Conservation (phyloP, 2,113 vertebrate genomes). For the Rattus rattus region DNA sequence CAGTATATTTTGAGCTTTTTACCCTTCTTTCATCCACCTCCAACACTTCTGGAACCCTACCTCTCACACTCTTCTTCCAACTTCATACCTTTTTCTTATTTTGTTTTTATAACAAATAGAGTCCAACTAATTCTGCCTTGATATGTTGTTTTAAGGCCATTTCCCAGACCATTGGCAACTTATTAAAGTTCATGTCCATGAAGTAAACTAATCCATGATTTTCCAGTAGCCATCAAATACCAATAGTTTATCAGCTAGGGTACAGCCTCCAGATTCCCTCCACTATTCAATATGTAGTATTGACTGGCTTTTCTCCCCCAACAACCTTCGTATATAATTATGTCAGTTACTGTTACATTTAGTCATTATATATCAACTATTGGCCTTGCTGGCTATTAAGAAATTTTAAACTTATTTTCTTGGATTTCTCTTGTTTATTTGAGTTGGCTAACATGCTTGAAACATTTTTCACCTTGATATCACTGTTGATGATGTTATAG, state of each 20-base stretch:
- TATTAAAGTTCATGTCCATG: not conserved
- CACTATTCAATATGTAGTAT: not conserved
- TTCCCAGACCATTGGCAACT: not conserved
- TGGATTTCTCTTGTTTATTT: too few relatives aligned
- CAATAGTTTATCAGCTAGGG: not conserved
- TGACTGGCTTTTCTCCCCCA: not conserved
- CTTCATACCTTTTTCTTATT: not conserved
- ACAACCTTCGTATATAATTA: not conserved
- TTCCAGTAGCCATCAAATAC: not conserved
- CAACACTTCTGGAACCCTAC: not conserved
- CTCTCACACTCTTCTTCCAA: not conserved
- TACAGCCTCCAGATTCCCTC: too few relatives aligned
- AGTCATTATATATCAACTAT: not conserved
- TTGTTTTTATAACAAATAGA: not conserved
- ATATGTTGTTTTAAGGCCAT: not conserved
- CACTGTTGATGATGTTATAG: not conserved
- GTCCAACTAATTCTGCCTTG: not conserved
- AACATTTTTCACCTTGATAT: not conserved
- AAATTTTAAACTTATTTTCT: not conserved
- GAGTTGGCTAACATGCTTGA: not conserved
- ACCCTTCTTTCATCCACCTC: not conserved
- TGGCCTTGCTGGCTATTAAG: not conserved
- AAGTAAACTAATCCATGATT: not conserved
- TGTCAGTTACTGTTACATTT: not conserved
- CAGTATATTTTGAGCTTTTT: not conserved